Conservation (phyloP, 2,888 invertebrate species). For the Drosophila melanocephala region DNA sequence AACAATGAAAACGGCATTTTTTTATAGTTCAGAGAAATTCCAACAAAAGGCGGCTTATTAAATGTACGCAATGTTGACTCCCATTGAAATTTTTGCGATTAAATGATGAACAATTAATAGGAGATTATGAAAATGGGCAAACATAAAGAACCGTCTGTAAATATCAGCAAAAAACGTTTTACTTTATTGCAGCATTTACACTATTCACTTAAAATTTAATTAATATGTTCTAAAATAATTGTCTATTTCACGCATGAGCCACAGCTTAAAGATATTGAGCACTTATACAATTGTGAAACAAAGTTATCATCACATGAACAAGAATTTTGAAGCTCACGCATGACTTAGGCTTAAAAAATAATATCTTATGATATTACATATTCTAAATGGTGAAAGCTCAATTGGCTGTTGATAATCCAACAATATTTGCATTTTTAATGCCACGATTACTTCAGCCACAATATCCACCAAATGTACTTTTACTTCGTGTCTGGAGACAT, state of each 20-base stretch:
- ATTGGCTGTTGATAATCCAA: constrained; percentile 1
- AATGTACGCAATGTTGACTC: constrained; percentile 34
- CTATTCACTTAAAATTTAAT: background rate
- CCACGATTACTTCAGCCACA: background rate
- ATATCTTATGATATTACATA: background rate
- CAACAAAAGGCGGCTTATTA: constrained; percentile 49
- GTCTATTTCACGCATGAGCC: background rate
- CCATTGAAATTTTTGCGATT: background rate
- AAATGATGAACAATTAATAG: constrained; percentile 36
- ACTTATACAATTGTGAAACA: background rate
- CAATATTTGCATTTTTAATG: background rate
- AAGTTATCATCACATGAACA: background rate
- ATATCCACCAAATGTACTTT: background rate
- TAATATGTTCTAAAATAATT: background rate
- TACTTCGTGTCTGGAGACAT: no score
- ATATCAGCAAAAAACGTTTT: constrained; percentile 2
- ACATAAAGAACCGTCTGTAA: background rate
- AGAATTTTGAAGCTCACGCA: background rate
- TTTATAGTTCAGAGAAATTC: constrained; percentile 28
- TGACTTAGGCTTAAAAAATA: background rate
- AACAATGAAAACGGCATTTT: constrained; percentile 47
- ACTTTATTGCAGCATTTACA: background rate
- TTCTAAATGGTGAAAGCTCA: background rate
- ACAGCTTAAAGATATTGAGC: background rate
- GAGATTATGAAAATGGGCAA: constrained; percentile 30